Evolutionary conservation across 2,113 vertebrate species (phyloP).

Genomic region (Ailurus styani): DNA sequence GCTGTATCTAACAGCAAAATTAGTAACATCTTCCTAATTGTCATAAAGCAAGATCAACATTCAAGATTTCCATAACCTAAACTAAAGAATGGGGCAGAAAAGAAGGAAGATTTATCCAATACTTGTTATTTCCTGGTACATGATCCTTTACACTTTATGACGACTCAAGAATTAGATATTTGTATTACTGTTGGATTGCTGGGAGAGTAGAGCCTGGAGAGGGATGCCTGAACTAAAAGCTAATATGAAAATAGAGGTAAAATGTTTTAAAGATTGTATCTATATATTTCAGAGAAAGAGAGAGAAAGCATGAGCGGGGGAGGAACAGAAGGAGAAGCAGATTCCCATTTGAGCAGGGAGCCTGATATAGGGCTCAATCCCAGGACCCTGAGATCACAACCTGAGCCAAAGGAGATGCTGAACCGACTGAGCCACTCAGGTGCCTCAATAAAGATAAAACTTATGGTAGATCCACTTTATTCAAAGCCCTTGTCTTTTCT

Average conservation of each 20-base stretch:
- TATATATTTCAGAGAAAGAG: background rate
- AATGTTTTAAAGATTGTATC: background rate
- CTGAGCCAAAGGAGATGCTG: background rate
- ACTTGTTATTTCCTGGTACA: background rate
- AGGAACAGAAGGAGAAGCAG: background rate
- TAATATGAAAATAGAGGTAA: background rate
- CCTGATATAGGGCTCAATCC: background rate
- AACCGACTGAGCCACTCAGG: background rate
- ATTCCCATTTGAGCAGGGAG: background rate
- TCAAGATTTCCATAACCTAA: background rate
- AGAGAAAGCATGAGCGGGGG: background rate
- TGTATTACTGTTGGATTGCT: background rate
- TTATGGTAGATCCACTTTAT: background rate
- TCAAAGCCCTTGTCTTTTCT: background rate
- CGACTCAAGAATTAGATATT: background rate
- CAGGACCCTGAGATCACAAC: background rate
- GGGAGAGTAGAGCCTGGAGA: background rate
- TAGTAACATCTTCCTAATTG: background rate
- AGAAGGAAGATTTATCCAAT: background rate
- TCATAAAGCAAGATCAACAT: background rate
- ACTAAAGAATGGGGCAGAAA: fast-evolving
- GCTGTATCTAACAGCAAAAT: background rate
- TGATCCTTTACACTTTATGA: background rate
- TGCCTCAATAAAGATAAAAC: background rate
- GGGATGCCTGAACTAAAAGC: background rate